These are phyloP conservation scores for Micromesistius poutassou DNA, from an alignment of 2,797 vertebrate species.

Conservation along the genomic window DNA sequence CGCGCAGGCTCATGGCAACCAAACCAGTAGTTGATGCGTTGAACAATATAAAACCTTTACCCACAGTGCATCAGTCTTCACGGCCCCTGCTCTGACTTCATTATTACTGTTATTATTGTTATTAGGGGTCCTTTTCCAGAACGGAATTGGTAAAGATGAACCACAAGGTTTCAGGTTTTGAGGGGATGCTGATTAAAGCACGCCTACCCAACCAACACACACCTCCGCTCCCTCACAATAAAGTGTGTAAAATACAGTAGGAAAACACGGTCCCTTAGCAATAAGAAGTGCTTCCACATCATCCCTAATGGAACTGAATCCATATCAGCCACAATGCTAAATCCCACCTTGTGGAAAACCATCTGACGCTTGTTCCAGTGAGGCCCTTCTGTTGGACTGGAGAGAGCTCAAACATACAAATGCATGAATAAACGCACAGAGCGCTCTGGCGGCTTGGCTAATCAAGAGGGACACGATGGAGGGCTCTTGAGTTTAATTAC, in stretches of 20 bases:
- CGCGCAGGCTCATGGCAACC: slow-evolving; percentile 64
- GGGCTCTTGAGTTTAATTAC: slow-evolving; percentile 34
- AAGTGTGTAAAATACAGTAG: neutral
- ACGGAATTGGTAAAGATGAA: neutral
- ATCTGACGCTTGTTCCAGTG: neutral
- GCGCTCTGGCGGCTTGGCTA: slow-evolving; percentile 16
- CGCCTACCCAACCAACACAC: neutral
- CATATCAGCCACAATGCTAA: neutral
- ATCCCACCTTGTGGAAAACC: neutral
- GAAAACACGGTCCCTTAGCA: neutral
- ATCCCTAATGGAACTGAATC: neutral
- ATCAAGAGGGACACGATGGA: slow-evolving; percentile 17
- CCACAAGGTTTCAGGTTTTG: neutral
- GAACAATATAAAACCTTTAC: slow-evolving; percentile 56
- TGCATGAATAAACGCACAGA: neutral
- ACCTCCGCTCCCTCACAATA: neutral
- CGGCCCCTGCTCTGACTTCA: neutral
- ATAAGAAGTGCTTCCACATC: neutral
- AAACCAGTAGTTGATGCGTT: slow-evolving; percentile 56
- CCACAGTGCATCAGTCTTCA: slow-evolving; percentile 37
- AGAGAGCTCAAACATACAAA: neutral
- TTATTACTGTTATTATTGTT: neutral
- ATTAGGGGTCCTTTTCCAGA: neutral
- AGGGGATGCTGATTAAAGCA: neutral
- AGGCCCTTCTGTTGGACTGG: neutral